Percentiles rank a stretch among this genome's conserved stretches.
Conservation (phyloP, 2,888 invertebrate species). For the Drosophila prostipennis region DNA sequence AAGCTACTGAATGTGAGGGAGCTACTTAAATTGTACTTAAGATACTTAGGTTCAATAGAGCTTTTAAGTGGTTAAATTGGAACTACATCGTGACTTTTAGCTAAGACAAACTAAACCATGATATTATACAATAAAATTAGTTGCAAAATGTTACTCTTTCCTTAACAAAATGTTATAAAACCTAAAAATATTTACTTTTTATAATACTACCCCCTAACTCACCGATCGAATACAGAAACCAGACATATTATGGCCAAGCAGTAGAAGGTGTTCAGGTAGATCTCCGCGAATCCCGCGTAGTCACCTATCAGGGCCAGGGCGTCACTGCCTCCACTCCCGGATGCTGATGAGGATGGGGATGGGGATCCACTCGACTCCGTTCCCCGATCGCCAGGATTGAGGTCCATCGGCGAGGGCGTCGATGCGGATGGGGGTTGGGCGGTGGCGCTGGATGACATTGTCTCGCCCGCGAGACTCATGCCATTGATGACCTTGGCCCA, state of each 20-base stretch:
- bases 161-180: no score
- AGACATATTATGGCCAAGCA: slow-evolving; percentile 85
- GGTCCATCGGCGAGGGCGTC: slow-evolving; percentile 33
- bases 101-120: no score
- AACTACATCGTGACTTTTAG: background rate
- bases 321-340: slow-evolving; percentile 40
- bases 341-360: background rate
- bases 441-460: slow-evolving; percentile 51
- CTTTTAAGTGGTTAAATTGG: background rate
- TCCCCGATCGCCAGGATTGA: slow-evolving; percentile 69
- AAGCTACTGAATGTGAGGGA: background rate
- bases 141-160: background rate
- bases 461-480: slow-evolving; percentile 81
- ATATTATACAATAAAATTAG: no score
- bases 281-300: slow-evolving; percentile 84
- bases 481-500: slow-evolving; percentile 81
- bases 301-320: slow-evolving; percentile 74
- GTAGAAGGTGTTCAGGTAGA: slow-evolving; percentile 85
- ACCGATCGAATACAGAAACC: slow-evolving; percentile 86
- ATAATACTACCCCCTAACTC: slow-evolving; percentile 61
- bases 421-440: slow-evolving; percentile 26
- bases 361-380: slow-evolving; percentile 47
- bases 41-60: background rate
- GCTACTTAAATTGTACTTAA: background rate
- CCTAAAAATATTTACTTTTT: no score